Base-by-base conservation (phyloP, 64 coral and sea anemone species). In the Stichodactyla mertensii region DNA sequence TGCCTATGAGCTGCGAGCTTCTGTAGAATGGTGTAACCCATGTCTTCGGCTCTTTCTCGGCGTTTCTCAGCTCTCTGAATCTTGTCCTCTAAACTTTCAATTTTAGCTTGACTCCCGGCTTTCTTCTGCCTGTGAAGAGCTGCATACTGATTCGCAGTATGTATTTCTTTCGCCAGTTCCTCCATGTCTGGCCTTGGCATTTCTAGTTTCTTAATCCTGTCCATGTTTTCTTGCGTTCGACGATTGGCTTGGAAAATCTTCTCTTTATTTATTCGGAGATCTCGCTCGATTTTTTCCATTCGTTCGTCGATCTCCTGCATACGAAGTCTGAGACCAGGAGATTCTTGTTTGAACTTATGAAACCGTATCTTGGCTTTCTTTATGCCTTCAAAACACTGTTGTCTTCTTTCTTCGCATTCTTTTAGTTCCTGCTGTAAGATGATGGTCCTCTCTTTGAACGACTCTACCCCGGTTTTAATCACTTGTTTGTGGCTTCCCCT, bases 1-100 rank as follows among this genome's bases (percentile, higher is more conserved):
- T 60, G 83, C 10, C 83, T 61, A 56, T 85, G 83, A 27, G 83
- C 27, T n/a, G 83, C 83, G 18, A 85, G 18, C 60, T 85, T 85
- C 56, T 85, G 55, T 0, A 36, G 55, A 22, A 85, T 85, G 3
- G 60, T 64, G 61, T 61, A 85, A 27, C 26, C 5, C 53, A 28
- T 20, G 27, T 85, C 83, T 12, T 85, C 83, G 0, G 83, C 83
- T 85, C 61, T 85, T 11, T 58, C 27, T 7, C 53, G 16, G 10
- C 83, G 83, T 26, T 56, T 20, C 16, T 85, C 83, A 24, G 83
- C 83, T 82, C 55, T 56, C 61, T 58, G 55, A 20, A 85, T 85
- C 55, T 85, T 85, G 26, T 85, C 83, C 60, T 85, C 83, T 61
- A 85, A 85, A 20, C 4, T 55, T 14, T 85, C 55, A 12, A 85